Percentiles rank a stretch among this genome's conserved stretches.
phyloP scores from a whole-genome alignment of 2,888 invertebrate species.

The Imbricaverruca yamaguchii region DNA sequence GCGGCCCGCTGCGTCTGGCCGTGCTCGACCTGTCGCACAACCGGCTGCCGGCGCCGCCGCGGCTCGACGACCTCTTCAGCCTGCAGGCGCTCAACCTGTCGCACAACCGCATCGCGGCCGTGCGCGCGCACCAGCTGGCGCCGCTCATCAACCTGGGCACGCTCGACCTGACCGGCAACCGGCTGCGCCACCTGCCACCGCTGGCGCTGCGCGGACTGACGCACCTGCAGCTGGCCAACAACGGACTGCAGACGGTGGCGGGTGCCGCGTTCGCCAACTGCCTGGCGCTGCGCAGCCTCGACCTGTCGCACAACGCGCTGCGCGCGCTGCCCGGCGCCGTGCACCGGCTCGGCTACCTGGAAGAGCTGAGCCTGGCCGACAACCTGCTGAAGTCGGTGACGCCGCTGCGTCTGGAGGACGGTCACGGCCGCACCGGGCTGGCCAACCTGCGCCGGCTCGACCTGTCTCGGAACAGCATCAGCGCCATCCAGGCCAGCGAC shows the following conservation, averaged over 20 bases:
- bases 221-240: constrained; percentile 52
- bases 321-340: constrained; percentile 49
- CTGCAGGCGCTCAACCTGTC: constrained; percentile 78
- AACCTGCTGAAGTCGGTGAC: constrained; percentile 64
- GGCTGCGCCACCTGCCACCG: constrained; percentile 69
- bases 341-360: constrained; percentile 61
- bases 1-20: constrained; percentile 65
- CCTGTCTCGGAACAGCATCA: background rate
- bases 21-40: constrained; percentile 78
- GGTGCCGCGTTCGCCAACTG: constrained; percentile 62
- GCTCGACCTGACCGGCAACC: constrained; percentile 47
- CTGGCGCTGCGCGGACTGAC: constrained; percentile 43
- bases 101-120: constrained; percentile 67
- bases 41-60: constrained; percentile 76
- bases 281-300: constrained; percentile 70
- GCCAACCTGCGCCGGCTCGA: constrained; percentile 60
- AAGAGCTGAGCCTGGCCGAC: constrained; percentile 73
- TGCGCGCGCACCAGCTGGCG: constrained; percentile 55
- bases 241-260: constrained; percentile 66
- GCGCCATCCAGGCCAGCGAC: background rate
- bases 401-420: constrained; percentile 56
- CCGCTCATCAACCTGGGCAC: constrained; percentile 57
- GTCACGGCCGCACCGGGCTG: background rate
- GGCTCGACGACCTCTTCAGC: constrained; percentile 71
- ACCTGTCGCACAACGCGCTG: constrained; percentile 73